phyloP scores from a whole-genome alignment of 1,140 invertebrate genomes.

The Lanistes nyassanus region DNA sequence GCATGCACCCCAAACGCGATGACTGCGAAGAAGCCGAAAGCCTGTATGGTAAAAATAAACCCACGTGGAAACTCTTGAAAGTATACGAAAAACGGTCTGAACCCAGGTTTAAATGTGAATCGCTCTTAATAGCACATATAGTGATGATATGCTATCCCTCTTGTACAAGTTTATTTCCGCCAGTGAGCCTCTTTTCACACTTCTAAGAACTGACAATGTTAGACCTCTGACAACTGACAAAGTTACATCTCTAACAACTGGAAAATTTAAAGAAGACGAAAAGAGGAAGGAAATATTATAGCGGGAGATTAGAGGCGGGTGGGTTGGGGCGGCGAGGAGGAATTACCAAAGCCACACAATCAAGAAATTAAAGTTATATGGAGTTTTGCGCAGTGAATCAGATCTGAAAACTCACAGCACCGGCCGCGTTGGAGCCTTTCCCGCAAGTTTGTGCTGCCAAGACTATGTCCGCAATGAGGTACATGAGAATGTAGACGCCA shows the following conservation, averaged over 20 bases:
- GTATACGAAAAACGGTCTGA: background rate
- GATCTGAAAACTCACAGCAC: conserved; percentile 30
- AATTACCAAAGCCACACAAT: background rate
- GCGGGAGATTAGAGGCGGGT: too few relatives aligned
- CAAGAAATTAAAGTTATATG: background rate
- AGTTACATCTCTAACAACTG: background rate
- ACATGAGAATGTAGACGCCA: conserved; percentile 37
- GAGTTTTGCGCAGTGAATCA: background rate
- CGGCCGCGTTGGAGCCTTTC: conserved; percentile 42
- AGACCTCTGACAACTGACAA: too few relatives aligned
- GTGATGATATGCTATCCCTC: background rate
- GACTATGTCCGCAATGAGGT: conserved; percentile 37
- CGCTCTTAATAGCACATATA: background rate
- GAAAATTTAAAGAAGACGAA: background rate
- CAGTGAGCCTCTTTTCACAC: background rate
- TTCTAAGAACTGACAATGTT: too few relatives aligned
- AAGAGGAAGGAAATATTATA: too few relatives aligned
- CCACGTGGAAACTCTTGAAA: background rate
- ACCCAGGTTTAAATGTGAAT: background rate
- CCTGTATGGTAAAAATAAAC: conserved; percentile 17
- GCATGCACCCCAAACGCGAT: conserved; percentile 9
- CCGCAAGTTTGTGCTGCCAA: conserved; percentile 40
- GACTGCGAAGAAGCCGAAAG: conserved; percentile 31
- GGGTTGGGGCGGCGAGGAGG: background rate
- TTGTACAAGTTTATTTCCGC: background rate